Percentiles rank a stretch among this genome's conserved stretches.
Conservation (phyloP, 2,888 invertebrate species). For the Ophion ventricosus region DNA sequence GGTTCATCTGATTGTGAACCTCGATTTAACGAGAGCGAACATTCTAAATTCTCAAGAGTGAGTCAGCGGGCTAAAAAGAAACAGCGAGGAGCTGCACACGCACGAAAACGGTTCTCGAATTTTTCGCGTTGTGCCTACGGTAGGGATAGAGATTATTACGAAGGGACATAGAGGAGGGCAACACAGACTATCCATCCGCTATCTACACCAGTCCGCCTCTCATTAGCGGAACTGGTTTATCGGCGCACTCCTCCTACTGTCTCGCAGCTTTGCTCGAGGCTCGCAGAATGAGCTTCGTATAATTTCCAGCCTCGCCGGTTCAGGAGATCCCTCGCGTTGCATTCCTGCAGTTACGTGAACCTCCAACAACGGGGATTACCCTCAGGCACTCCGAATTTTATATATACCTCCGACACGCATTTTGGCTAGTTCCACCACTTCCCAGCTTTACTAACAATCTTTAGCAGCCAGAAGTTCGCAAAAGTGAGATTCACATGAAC, state of each 20-base stretch:
- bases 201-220: constrained; percentile 71
- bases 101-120: constrained; percentile 59
- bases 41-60: background rate
- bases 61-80: background rate
- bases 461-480: constrained; percentile 45
- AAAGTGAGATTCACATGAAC: constrained; percentile 13
- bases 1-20: constrained; percentile 5
- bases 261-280: constrained; percentile 40
- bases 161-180: constrained; percentile 63
- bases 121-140: constrained; percentile 18
- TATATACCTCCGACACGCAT: constrained; percentile 29
- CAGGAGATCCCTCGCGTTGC: constrained; percentile 44
- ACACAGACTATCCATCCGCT: constrained; percentile 53
- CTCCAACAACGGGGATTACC: constrained; percentile 43
- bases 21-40: constrained; percentile 9
- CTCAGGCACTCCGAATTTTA: constrained; percentile 25
- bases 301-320: constrained; percentile 62
- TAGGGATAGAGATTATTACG: constrained; percentile 49
- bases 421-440: constrained; percentile 51
- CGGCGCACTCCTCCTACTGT: constrained; percentile 60
- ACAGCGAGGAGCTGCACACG: background rate
- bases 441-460: constrained; percentile 64
- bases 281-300: constrained; percentile 57
- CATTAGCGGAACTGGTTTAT: constrained; percentile 73
- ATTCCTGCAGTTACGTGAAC: constrained; percentile 44